Evolutionary conservation across 2,797 vertebrate species (phyloP).

Genomic region (Anguilla marmorata): DNA sequence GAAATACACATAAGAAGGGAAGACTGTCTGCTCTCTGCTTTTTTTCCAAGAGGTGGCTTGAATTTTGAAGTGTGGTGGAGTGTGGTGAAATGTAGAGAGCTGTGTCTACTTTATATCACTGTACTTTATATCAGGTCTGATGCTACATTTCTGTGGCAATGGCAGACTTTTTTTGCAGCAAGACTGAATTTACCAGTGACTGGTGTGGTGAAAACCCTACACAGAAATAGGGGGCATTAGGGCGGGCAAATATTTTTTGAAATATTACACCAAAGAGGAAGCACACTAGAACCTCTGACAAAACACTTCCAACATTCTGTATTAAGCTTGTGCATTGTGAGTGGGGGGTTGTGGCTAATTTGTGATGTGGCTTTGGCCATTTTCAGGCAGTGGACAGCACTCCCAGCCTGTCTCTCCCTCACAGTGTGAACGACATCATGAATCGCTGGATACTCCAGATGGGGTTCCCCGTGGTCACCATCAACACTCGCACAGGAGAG

Average conservation of each 20-base stretch:
- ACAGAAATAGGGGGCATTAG: not conserved
- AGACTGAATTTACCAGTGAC: not conserved
- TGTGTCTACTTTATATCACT: not conserved
- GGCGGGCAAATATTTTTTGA: not conserved
- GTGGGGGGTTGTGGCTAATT: not conserved
- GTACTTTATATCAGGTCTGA: not conserved
- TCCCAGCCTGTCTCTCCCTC: accelerated
- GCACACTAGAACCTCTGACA: not conserved
- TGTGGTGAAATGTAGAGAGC: not conserved
- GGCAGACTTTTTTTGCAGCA: not conserved
- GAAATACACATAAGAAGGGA: not conserved
- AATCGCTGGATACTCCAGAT: conserved; percentile 93
- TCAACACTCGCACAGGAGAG: conserved; percentile 62
- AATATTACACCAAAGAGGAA: not conserved
- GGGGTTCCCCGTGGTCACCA: conserved; percentile 87
- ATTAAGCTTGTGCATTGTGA: not conserved
- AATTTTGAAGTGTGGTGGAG: not conserved
- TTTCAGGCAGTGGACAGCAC: conserved; percentile 60
- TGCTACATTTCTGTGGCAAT: not conserved
- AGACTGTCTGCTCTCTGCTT: not conserved
- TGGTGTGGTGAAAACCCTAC: not conserved
- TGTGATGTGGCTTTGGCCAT: not conserved
- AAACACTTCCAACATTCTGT: not conserved
- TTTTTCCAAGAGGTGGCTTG: not conserved
- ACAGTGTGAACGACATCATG: conserved; percentile 73